Conservation (phyloP, 2,113 vertebrate genomes). For the Bubo bubo region DNA sequence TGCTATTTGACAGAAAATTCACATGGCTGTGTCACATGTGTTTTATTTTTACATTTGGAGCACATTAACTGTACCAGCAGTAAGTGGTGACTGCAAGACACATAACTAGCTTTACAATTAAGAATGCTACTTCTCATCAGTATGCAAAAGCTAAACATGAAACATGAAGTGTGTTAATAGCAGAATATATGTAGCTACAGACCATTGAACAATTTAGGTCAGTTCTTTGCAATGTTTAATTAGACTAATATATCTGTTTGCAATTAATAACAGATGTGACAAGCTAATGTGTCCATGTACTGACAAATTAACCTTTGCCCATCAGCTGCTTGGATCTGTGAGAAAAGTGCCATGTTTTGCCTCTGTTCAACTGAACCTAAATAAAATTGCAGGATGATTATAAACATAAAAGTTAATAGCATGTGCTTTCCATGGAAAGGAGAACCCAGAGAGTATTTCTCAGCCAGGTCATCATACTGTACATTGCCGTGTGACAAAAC, state of each 20-base stretch:
- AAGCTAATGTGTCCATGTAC: conserved; percentile 89
- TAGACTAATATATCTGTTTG: conserved; percentile 90
- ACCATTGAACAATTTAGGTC: conserved; percentile 84
- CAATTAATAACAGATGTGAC: conserved; percentile 96
- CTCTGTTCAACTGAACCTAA: conserved; percentile 78
- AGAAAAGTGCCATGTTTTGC: conserved; percentile 90
- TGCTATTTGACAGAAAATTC: conserved; percentile 74
- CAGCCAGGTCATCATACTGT: neutral
- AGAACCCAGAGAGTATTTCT: conserved; percentile 40
- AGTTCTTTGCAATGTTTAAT: conserved; percentile 83
- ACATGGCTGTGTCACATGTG: conserved; percentile 75
- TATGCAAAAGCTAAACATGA: conserved; percentile 71
- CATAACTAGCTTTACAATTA: conserved; percentile 71
- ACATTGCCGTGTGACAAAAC: conserved; percentile 43
- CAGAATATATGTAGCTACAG: conserved; percentile 75
- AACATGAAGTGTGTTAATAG: conserved; percentile 78
- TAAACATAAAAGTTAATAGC: conserved; percentile 92
- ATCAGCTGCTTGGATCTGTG: conserved; percentile 93
- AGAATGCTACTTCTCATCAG: conserved; percentile 76
- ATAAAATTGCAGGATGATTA: conserved; percentile 87
- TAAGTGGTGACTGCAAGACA: conserved; percentile 67
- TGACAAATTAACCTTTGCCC: conserved; percentile 94
- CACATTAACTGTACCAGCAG: conserved; percentile 71
- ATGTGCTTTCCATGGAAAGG: conserved; percentile 63
- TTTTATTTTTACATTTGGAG: conserved; percentile 76